These are phyloP conservation scores for Sarcophaga rosellei DNA, from an alignment of 2,888 invertebrate genomes.

Conservation along the genomic window DNA sequence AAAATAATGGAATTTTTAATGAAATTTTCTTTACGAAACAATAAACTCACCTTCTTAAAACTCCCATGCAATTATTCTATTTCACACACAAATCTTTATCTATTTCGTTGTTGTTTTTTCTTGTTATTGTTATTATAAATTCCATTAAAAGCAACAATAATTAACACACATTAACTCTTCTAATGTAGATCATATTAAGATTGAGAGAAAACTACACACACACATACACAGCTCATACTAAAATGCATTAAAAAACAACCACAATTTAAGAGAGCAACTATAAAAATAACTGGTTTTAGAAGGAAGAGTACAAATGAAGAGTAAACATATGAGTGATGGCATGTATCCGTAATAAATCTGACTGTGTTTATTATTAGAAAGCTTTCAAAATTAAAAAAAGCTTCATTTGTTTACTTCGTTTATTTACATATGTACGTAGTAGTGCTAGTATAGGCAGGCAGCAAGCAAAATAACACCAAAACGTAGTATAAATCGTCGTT, in stretches of 20 bases:
- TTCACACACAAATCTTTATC: not conserved
- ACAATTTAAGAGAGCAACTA: not conserved
- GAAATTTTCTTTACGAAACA: too few species aligned
- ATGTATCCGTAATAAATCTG: not conserved
- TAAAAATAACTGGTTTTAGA: not conserved
- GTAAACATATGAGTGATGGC: not conserved
- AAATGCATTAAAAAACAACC: not conserved
- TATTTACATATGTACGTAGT: not conserved
- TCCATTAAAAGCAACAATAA: not conserved
- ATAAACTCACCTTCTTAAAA: too few species aligned
- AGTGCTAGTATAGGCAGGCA: not conserved
- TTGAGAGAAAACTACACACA: not conserved
- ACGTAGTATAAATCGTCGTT: not conserved
- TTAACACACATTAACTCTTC: not conserved
- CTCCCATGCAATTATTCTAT: not conserved
- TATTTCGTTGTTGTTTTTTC: not conserved
- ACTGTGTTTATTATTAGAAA: not conserved
- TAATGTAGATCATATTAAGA: slow-evolving; percentile 20
- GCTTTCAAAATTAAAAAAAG: slow-evolving; percentile 28
- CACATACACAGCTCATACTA: not conserved
- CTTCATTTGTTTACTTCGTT: slow-evolving; percentile 33
- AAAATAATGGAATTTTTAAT: too few species aligned
- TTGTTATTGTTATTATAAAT: not conserved
- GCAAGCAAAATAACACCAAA: not conserved
- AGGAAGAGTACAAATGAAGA: not conserved